Base-by-base conservation (phyloP, 2,888 invertebrate genomes). In the Lordiphosa andalusiaca region DNA sequence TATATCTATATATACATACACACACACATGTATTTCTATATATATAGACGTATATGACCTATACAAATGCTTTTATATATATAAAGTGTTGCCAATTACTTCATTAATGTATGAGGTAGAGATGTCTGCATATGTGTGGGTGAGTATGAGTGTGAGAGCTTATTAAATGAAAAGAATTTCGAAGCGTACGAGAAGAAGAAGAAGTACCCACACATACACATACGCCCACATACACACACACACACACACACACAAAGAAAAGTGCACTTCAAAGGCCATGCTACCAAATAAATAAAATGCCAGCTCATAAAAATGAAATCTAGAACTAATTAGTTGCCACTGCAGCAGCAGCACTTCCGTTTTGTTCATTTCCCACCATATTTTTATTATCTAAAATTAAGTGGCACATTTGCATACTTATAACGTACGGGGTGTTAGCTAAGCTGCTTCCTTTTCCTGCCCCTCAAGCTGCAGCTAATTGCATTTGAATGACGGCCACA, bases 111-210 rank as follows among this genome's bases (percentile, higher is more conserved):
- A 84, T 83, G 80, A 74, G 80, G 75, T 84, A 78, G 76, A 82
- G 78, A 82, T 84, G 83, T 84, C 84, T 80, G 78, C 78, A 84
- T 82, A 84, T 78, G 78, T 82, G 83, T 82, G 78, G 82, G 84
- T 84, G 83, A 84, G 80, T 78, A 82, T 80, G 78, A 30, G 30
- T 30, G 30, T 81, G 85, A 82, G 85, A 80, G 80, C 80, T 80
- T 80, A 80, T 80, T 80, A 84, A 23, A 37, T 35, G 12, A 37
- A 13, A 48, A 23, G n/a, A 57, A 16, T 21, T 25, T 9, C 19
- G 30, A 44, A 25, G 46, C n/a, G 12, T 41, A 23, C 21, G 23
- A 25, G 42, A 25, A 42, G 61, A 73, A 62, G 52, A 65, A 74
- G 75, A 81, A 75, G 77, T 75, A 65, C 66, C 73, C 64, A 54